Percentiles rank a stretch among this genome's conserved stretches.
phyloP scores from a whole-genome alignment of 2,113 vertebrate genomes.

The Bubalus kerabau region DNA sequence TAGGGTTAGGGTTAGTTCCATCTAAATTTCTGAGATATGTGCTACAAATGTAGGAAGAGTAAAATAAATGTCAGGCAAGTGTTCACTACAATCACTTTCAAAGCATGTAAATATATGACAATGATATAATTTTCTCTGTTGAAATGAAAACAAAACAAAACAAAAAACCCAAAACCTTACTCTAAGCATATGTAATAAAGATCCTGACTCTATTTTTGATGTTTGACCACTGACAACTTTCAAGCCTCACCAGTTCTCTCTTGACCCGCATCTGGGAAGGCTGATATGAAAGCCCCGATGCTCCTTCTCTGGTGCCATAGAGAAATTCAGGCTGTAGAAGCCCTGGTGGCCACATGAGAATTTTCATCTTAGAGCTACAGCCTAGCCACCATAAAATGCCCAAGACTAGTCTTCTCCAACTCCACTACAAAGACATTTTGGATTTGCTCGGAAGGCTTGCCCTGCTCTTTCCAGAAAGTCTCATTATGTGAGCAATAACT shows the following conservation, averaged over 20 bases:
- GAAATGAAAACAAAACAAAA: background rate
- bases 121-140: background rate
- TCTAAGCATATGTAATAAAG: background rate
- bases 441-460: background rate
- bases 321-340: background rate
- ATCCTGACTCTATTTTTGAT: background rate
- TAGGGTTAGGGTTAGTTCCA: background rate
- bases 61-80: background rate
- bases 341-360: background rate
- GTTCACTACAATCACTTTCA: background rate
- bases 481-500: background rate
- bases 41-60: background rate
- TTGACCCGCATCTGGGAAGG: background rate
- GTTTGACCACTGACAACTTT: background rate
- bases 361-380: background rate
- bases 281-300: background rate
- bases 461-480: background rate
- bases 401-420: background rate
- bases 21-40: background rate
- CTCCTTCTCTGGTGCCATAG: background rate
- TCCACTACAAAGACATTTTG: background rate
- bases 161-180: background rate
- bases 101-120: background rate
- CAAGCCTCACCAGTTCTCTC: background rate
- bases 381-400: background rate